Conservation (phyloP, 2,113 vertebrate species). For the Psittacula cyanocephala region DNA sequence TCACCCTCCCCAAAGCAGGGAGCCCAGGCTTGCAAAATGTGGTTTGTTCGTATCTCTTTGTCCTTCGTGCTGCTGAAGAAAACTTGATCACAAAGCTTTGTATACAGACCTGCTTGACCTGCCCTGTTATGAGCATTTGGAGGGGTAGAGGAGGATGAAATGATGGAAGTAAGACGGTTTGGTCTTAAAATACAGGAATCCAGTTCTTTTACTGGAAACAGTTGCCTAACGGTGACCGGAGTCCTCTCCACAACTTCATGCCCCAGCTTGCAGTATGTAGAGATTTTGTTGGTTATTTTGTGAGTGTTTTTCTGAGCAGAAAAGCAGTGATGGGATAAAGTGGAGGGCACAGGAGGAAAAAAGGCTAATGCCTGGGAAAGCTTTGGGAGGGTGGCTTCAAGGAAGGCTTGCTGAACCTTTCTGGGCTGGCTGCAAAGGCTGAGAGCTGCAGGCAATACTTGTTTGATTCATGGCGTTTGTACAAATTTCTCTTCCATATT, state of each 20-base stretch:
- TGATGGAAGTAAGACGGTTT: not conserved
- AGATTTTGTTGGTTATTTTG: not conserved
- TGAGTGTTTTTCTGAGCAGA: not conserved
- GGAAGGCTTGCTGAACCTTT: not conserved
- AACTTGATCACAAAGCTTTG: not conserved
- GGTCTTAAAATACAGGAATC: not conserved
- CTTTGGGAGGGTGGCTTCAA: not conserved
- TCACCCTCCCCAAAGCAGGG: not conserved
- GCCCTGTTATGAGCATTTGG: not conserved
- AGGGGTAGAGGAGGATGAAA: rapidly evolving
- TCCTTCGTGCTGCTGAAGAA: not conserved
- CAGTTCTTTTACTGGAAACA: not conserved
- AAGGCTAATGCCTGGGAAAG: not conserved
- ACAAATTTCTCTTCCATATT: not conserved
- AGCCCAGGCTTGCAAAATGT: not conserved
- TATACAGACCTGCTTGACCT: not conserved
- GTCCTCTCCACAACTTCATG: not conserved
- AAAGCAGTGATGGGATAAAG: not conserved
- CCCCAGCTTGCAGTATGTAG: not conserved
- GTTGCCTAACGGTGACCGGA: not conserved
- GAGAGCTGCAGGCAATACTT: not conserved
- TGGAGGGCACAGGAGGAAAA: not conserved
- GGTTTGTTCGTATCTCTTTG: not conserved
- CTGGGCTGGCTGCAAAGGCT: not conserved
- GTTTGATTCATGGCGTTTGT: not conserved